These are phyloP conservation scores for Rhynchonycteris naso DNA, from an alignment of 2,797 vertebrate genomes.

Conservation along the genomic window DNA sequence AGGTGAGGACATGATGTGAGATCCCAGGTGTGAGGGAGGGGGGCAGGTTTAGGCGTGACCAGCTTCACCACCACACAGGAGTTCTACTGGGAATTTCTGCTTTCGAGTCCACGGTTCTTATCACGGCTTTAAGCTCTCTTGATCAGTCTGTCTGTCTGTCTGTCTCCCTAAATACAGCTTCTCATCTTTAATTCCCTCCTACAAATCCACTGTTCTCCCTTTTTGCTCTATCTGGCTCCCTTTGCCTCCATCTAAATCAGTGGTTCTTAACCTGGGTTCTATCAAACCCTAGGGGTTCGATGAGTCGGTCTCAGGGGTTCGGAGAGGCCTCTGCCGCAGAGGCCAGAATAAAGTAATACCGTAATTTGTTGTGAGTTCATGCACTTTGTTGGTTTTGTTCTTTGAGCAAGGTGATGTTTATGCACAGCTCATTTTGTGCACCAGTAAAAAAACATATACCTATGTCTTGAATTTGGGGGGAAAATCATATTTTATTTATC, in stretches of 20 bases:
- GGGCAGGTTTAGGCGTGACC: not conserved
- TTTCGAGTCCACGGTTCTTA: not conserved
- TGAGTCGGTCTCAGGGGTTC: too few species aligned
- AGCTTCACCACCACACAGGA: not conserved
- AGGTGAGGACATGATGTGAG: not conserved
- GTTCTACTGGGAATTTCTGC: not conserved
- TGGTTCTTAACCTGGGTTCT: too few species aligned
- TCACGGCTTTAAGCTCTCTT: not conserved
- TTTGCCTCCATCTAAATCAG: not conserved
- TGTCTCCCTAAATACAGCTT: not conserved
- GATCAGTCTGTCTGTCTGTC: not conserved
- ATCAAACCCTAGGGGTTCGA: too few species aligned
- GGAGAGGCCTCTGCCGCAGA: too few species aligned
- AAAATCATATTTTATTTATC: too few species aligned
- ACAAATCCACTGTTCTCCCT: not conserved
- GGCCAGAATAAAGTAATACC: too few species aligned
- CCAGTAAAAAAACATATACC: too few species aligned
- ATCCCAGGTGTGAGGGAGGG: not conserved
- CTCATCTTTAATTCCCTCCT: not conserved
- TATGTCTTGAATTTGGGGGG: too few species aligned
- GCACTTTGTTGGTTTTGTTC: too few species aligned
- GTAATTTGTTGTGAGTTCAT: too few species aligned
- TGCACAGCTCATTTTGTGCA: too few species aligned
- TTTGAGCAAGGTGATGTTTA: too few species aligned
- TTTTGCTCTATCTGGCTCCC: rapidly evolving